phyloP scores from a whole-genome alignment of 1,140 invertebrate genomes.

The Mizuhopecten yessoensis region DNA sequence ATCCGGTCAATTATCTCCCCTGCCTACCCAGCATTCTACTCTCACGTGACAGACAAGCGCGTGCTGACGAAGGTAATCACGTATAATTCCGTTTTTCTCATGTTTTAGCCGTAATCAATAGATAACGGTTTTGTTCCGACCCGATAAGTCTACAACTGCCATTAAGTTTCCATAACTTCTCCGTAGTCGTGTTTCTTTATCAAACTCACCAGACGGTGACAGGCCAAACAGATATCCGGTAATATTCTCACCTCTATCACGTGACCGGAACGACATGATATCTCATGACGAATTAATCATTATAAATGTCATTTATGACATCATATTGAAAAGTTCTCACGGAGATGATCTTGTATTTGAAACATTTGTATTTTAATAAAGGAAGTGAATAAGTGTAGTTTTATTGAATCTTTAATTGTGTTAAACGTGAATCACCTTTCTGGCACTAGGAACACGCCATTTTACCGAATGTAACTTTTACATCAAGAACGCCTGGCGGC shows the following conservation, averaged over 20 bases:
- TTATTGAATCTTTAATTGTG: constrained; percentile 30
- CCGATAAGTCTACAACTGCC: constrained; percentile 13
- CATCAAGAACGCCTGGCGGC: not conserved
- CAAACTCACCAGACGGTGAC: not conserved
- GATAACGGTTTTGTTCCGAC: not conserved
- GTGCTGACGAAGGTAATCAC: constrained; percentile 17
- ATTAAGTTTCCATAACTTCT: constrained; percentile 35
- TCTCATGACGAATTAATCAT: constrained; percentile 10
- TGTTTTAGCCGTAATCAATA: constrained; percentile 24
- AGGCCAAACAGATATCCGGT: not conserved
- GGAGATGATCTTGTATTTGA: constrained; percentile 9
- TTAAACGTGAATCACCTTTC: not conserved
- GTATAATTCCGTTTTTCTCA: not conserved
- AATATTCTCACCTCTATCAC: not conserved
- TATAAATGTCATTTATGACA: constrained; percentile 40
- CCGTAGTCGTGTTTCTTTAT: constrained; percentile 8
- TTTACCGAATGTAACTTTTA: not conserved
- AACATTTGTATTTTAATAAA: constrained; percentile 29
- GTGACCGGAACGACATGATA: constrained; percentile 12
- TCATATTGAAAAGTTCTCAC: constrained; percentile 22
- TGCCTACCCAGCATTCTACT: not conserved
- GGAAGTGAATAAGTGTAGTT: not conserved
- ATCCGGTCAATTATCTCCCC: not conserved
- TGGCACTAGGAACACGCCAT: not conserved
- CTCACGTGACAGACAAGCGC: not conserved